These are phyloP conservation scores for Eupithecia dodoneata DNA, from an alignment of 2,888 invertebrate genomes.

Conservation along the genomic window DNA sequence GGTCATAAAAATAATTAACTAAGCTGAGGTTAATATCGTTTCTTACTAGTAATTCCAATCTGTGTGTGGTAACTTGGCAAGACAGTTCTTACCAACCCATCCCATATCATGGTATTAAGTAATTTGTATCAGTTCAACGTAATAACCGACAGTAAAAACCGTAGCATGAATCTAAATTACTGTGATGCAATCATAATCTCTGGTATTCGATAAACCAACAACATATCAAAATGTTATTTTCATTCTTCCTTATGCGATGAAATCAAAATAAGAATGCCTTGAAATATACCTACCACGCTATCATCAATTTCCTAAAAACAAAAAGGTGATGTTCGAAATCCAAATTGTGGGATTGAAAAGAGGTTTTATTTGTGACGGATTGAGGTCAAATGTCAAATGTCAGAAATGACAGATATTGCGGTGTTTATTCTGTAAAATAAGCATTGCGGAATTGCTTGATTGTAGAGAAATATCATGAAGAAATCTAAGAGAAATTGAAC, in stretches of 20 bases:
- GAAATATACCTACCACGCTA: background rate
- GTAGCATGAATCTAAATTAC: constrained; percentile 36
- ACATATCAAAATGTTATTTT: background rate
- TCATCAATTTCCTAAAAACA: background rate
- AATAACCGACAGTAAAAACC: constrained; percentile 37
- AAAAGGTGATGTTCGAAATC: background rate
- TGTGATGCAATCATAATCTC: constrained; percentile 41
- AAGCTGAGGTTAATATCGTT: background rate
- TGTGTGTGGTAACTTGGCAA: constrained; percentile 19
- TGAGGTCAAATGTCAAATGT: constrained; percentile 4
- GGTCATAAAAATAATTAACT: constrained; percentile 2
- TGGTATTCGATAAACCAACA: constrained; percentile 44
- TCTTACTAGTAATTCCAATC: constrained; percentile 1
- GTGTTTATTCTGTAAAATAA: background rate
- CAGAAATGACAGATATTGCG: background rate
- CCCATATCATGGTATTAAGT: constrained; percentile 31
- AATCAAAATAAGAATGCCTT: background rate
- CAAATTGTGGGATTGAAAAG: background rate
- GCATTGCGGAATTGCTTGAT: background rate
- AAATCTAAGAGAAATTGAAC: background rate
- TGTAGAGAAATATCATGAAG: background rate
- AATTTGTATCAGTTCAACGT: constrained; percentile 36
- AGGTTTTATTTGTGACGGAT: background rate
- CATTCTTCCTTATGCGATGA: background rate
- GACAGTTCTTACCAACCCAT: constrained; percentile 11